phyloP scores from a whole-genome alignment of 2,113 vertebrate species.

The Protomyctophum bolini region DNA sequence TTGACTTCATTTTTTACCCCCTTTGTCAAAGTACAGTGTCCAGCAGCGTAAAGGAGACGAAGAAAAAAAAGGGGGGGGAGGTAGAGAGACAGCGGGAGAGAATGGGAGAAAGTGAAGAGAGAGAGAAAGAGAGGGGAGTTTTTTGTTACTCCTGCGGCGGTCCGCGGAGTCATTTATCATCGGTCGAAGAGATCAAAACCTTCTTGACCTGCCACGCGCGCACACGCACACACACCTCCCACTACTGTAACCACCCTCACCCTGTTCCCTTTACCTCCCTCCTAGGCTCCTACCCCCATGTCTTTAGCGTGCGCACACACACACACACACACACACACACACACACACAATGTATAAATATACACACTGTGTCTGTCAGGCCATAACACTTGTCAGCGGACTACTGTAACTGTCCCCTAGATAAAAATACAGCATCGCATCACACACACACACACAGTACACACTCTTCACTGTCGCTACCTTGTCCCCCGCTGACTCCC shows the following conservation, averaged over 20 bases:
- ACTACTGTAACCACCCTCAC: background rate
- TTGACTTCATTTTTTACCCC: constrained; percentile 68
- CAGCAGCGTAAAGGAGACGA: constrained; percentile 44
- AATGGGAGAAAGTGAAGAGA: background rate
- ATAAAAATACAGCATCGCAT: background rate
- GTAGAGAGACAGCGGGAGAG: constrained; percentile 5
- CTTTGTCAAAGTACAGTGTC: constrained; percentile 58
- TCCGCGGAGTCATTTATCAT: constrained; percentile 49
- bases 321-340: constrained; percentile 9
- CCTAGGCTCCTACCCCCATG: background rate
- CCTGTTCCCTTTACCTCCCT: background rate
- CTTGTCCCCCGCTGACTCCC: constrained; percentile 32
- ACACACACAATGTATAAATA: background rate
- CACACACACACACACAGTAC: background rate
- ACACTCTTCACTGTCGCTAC: constrained; percentile 8
- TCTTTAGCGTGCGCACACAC: background rate
- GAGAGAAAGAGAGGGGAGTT: constrained; percentile 55
- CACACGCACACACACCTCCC: background rate
- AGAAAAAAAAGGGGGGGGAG: background rate
- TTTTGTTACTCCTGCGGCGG: constrained; percentile 50
- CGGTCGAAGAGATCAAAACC: constrained; percentile 15
- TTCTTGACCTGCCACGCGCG: constrained; percentile 9
- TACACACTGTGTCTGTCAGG: background rate
- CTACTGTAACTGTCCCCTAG: background rate
- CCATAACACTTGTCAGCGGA: background rate